A percentile compares a stretch with the other conserved stretches of the same genome.
These are phyloP conservation scores for Bombus pyrosoma DNA, from an alignment of 1,140 invertebrate species.

Conservation along the genomic window DNA sequence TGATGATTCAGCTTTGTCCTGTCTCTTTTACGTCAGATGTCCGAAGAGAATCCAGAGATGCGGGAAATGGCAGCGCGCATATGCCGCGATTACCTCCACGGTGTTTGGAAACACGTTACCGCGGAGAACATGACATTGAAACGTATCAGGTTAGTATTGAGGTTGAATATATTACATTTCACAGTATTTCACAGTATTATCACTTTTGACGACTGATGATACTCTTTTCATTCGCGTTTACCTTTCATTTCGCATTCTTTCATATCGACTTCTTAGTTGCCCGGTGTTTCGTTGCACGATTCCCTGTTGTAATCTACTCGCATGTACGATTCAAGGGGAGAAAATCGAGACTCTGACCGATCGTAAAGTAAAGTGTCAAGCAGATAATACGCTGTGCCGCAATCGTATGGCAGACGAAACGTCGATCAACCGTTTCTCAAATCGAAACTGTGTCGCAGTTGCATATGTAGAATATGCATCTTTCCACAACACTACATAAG, in stretches of 20 bases:
- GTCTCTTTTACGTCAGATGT: conserved; percentile 77
- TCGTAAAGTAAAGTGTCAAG: neutral
- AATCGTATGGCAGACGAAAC: neutral
- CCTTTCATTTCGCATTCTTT: neutral
- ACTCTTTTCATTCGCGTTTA: neutral
- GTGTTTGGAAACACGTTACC: conserved; percentile 92
- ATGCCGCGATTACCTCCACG: conserved; percentile 93
- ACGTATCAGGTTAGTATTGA: conserved; percentile 88
- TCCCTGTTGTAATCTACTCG: neutral
- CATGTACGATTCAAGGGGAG: neutral
- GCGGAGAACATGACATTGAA: conserved; percentile 89
- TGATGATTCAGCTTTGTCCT: neutral
- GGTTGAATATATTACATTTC: neutral
- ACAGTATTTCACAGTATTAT: no score
- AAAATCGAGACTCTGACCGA: neutral
- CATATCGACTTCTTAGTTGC: neutral
- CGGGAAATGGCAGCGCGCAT: conserved; percentile 91
- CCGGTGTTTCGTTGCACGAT: neutral
- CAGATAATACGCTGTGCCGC: neutral
- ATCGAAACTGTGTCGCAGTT: neutral
- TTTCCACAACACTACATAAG: neutral
- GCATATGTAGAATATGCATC: neutral
- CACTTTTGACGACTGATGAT: rapidly evolving
- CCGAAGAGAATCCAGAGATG: conserved; percentile 87
- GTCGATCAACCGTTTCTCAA: neutral